Percentiles rank a stretch among this genome's conserved stretches.
phyloP scores from a whole-genome alignment of 2,888 invertebrate genomes.

The Globia sparganii region DNA sequence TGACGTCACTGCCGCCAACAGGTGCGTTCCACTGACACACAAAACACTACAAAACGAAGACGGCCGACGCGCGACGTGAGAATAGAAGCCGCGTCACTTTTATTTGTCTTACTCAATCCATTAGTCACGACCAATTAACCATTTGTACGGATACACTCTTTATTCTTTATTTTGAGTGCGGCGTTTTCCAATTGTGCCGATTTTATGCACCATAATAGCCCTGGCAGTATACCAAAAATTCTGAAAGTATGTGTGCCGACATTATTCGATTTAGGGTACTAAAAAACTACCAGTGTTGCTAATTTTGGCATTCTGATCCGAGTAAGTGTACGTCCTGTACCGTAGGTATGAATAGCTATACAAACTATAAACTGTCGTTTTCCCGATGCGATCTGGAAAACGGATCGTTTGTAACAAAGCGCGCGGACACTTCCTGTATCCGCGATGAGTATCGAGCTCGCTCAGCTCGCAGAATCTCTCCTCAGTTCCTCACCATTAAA shows the following conservation, averaged over 20 bases:
- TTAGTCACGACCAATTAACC: constrained; percentile 71
- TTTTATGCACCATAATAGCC: constrained; percentile 54
- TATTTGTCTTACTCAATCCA: constrained; percentile 73
- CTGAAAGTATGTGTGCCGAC: constrained; percentile 29
- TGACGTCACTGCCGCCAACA: constrained; percentile 68
- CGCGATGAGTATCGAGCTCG: constrained; percentile 1
- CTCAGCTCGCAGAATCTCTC: constrained; percentile 4
- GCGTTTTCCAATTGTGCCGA: constrained; percentile 47
- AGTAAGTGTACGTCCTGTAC: not conserved
- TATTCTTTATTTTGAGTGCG: constrained; percentile 49
- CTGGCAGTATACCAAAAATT: constrained; percentile 61
- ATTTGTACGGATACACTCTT: constrained; percentile 49
- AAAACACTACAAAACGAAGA: constrained; percentile 70
- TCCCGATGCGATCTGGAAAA: constrained; percentile 12
- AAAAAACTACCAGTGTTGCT: constrained; percentile 26
- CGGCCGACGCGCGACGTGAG: constrained; percentile 60
- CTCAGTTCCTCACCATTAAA: constrained; percentile 1
- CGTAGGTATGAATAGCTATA: constrained; percentile 6
- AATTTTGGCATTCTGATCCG: constrained; percentile 5
- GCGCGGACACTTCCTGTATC: constrained; percentile 14
- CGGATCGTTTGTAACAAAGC: constrained; percentile 20
- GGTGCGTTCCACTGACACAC: constrained; percentile 77
- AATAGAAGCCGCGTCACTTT: constrained; percentile 68
- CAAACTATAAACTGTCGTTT: constrained; percentile 14
- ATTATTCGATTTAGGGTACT: constrained; percentile 34